Conservation (phyloP, 2,888 invertebrate genomes). For the Syrphus vitripennis region DNA sequence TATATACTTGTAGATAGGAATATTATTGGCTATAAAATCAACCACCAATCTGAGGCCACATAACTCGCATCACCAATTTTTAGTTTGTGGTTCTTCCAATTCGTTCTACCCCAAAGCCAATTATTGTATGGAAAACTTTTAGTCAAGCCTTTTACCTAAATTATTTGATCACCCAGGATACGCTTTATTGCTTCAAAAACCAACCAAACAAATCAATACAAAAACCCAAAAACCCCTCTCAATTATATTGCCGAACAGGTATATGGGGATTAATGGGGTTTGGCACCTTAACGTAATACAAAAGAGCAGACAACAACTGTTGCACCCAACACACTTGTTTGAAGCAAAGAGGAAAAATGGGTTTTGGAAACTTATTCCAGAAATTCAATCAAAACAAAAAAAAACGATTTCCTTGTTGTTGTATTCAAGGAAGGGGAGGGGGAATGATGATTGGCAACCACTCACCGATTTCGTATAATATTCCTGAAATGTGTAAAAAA, state of each 20-base stretch:
- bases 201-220: not conserved
- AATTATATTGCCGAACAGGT: not conserved
- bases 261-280: slow-evolving; percentile 7
- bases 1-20: not conserved
- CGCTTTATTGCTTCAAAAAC: slow-evolving; percentile 7
- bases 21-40: not conserved
- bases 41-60: slow-evolving; percentile 20
- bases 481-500: not conserved
- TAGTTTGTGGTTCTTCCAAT: slow-evolving; percentile 15
- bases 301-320: slow-evolving; percentile 7
- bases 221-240: not conserved
- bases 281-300: not conserved
- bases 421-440: not conserved
- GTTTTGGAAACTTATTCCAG: slow-evolving; percentile 11
- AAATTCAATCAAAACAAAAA: not conserved
- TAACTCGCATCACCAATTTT: slow-evolving; percentile 23
- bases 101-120: not conserved
- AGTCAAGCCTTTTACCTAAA: not conserved
- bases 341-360: not conserved
- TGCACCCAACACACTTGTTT: slow-evolving; percentile 1
- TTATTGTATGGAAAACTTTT: slow-evolving; percentile 23
- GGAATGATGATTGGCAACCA: slow-evolving; percentile 3
- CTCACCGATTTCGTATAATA: not conserved
- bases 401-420: not conserved
- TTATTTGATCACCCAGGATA: not conserved